Conservation (phyloP, 2,888 invertebrate genomes). For the Linnaemya vulpina region DNA sequence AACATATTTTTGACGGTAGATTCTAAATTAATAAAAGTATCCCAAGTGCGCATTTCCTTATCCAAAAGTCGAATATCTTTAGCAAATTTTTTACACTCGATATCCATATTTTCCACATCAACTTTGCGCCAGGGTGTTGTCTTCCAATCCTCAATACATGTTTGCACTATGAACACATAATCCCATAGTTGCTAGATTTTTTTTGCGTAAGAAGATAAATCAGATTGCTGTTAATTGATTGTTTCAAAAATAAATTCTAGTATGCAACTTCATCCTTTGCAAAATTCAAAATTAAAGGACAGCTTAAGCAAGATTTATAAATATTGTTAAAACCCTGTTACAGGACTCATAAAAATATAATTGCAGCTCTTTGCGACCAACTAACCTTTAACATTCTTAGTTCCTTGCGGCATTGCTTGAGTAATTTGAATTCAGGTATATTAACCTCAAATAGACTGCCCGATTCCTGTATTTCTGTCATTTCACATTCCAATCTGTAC, state of each 20-base stretch:
- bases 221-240: not conserved
- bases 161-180: constrained; percentile 94
- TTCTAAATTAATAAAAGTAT: constrained; percentile 93
- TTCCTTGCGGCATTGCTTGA: constrained; percentile 96
- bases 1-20: constrained; percentile 97
- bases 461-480: constrained; percentile 93
- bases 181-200: constrained; percentile 94
- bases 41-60: constrained; percentile 98
- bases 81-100: constrained; percentile 98
- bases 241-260: not conserved
- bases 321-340: not conserved
- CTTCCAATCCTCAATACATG: constrained; percentile 98
- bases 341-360: not conserved
- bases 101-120: constrained; percentile 99
- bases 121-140: constrained; percentile 98
- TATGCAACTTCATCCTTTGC: constrained; percentile 48
- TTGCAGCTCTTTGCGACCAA: not conserved
- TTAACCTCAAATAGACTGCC: constrained; percentile 97
- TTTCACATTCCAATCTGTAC: constrained; percentile 91
- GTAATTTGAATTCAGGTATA: constrained; percentile 95
- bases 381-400: constrained; percentile 91
- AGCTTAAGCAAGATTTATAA: constrained; percentile 34
- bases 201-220: not conserved
- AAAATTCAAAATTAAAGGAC: constrained; percentile 60
- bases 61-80: constrained; percentile 96